Evolutionary conservation across 2,888 invertebrate genomes (phyloP).

Genomic region (Leucoma salicis): DNA sequence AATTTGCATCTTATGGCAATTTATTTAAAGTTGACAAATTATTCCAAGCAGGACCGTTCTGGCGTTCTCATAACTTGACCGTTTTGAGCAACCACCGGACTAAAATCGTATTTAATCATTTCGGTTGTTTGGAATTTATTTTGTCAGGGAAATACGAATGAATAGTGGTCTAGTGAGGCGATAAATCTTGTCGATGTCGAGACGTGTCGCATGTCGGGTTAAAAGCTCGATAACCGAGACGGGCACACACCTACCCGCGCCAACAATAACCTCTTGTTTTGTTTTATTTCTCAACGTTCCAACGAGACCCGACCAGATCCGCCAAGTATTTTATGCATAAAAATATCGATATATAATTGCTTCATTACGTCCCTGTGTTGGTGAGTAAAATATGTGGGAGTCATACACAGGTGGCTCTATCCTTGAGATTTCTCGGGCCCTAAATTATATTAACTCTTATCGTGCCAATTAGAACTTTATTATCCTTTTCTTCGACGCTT

Average conservation of each 20-base stretch:
- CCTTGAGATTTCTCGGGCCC: constrained; percentile 17
- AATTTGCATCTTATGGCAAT: constrained; percentile 5
- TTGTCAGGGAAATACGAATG: constrained; percentile 75
- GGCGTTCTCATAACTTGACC: constrained; percentile 27
- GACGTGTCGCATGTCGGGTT: constrained; percentile 79
- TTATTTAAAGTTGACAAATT: constrained; percentile 15
- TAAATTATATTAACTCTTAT: constrained; percentile 33
- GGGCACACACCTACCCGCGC: constrained; percentile 75
- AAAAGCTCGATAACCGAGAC: constrained; percentile 81
- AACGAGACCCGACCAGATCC: constrained; percentile 67
- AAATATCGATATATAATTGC: constrained; percentile 83
- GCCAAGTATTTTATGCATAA: constrained; percentile 81
- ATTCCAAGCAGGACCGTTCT: constrained; percentile 17
- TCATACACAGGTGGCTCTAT: constrained; percentile 66
- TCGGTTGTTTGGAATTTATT: constrained; percentile 70
- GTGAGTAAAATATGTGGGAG: constrained; percentile 82
- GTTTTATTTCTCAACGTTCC: constrained; percentile 74
- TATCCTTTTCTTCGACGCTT: constrained; percentile 27
- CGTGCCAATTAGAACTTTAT: constrained; percentile 40
- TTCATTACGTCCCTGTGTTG: constrained; percentile 82
- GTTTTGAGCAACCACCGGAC: constrained; percentile 26
- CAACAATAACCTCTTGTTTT: constrained; percentile 77
- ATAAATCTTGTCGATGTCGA: constrained; percentile 79
- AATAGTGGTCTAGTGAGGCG: constrained; percentile 76
- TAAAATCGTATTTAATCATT: constrained; percentile 61